These are phyloP conservation scores for Aethes cnicana DNA, from an alignment of 2,888 invertebrate genomes.

Conservation along the genomic window DNA sequence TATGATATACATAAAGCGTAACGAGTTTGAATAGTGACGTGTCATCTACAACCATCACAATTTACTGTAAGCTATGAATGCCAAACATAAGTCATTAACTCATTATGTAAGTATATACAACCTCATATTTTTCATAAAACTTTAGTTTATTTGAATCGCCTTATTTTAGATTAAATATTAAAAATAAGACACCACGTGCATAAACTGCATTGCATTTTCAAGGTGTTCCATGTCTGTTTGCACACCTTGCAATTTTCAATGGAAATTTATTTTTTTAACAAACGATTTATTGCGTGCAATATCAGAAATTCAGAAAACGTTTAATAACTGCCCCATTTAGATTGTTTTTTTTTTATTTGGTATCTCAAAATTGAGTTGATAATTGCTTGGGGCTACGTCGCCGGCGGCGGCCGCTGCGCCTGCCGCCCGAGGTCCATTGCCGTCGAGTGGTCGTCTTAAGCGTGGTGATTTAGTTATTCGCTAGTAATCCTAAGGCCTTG, in stretches of 20 bases:
- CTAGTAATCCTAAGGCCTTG: constrained; percentile 36
- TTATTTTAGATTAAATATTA: constrained; percentile 60
- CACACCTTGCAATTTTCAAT: constrained; percentile 52
- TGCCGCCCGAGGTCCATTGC: background rate
- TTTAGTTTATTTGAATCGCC: constrained; percentile 69
- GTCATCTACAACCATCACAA: constrained; percentile 51
- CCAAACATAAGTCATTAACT: constrained; percentile 70
- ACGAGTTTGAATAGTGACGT: constrained; percentile 7
- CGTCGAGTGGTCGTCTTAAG: background rate
- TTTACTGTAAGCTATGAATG: constrained; percentile 52
- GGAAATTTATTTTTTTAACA: constrained; percentile 41
- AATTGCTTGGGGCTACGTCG: no score
- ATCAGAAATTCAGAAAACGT: constrained; percentile 19
- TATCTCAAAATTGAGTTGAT: constrained; percentile 3
- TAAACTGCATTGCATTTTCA: constrained; percentile 77
- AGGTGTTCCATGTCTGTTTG: constrained; percentile 60
- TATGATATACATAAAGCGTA: constrained; percentile 12
- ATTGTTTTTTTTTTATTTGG: constrained; percentile 17
- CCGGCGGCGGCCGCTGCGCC: no score
- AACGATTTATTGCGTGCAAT: constrained; percentile 36
- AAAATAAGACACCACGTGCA: constrained; percentile 67
- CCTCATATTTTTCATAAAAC: constrained; percentile 66
- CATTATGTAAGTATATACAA: constrained; percentile 61
- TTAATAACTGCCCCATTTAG: constrained; percentile 4
- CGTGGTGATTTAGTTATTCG: constrained; percentile 37